Evolutionary conservation across 2,113 vertebrate species (phyloP).

Genomic region (Rhinopomastus cyanomelas): DNA sequence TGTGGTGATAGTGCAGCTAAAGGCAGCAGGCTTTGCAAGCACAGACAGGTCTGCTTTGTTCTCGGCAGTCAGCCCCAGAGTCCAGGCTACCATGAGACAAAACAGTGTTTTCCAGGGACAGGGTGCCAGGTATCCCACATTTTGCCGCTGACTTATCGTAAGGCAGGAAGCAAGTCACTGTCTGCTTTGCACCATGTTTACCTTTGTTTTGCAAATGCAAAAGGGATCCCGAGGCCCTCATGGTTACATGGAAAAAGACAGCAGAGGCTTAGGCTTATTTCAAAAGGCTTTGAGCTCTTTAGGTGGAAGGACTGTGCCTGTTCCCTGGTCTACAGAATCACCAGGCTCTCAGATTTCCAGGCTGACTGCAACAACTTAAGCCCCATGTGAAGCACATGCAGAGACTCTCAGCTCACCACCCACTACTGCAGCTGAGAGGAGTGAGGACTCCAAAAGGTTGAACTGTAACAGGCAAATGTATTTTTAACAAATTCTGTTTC

Average conservation of each 20-base stretch:
- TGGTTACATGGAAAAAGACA: background rate
- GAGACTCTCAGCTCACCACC: conserved; percentile 35
- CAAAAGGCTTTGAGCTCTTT: background rate
- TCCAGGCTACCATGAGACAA: background rate
- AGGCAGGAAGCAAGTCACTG: background rate
- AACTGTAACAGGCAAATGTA: conserved; percentile 56
- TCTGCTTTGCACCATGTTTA: background rate
- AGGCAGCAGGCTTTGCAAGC: conserved; percentile 17
- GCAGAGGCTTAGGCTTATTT: background rate
- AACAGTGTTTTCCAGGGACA: background rate
- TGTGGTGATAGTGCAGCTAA: background rate
- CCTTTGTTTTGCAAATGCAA: background rate
- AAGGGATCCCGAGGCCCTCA: background rate
- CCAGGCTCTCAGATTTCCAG: background rate
- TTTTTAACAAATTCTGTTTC: conserved; percentile 71
- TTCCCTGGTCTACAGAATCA: background rate
- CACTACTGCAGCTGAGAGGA: background rate
- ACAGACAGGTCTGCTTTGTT: background rate
- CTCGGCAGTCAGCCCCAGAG: background rate
- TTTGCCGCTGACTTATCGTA: background rate
- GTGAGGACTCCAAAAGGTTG: conserved; percentile 46
- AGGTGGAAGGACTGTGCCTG: accelerated
- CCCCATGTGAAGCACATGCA: background rate
- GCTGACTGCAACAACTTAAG: background rate
- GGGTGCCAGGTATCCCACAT: background rate